phyloP scores from a whole-genome alignment of 2,113 vertebrate species.

The Rhinopomastus cyanomelas region DNA sequence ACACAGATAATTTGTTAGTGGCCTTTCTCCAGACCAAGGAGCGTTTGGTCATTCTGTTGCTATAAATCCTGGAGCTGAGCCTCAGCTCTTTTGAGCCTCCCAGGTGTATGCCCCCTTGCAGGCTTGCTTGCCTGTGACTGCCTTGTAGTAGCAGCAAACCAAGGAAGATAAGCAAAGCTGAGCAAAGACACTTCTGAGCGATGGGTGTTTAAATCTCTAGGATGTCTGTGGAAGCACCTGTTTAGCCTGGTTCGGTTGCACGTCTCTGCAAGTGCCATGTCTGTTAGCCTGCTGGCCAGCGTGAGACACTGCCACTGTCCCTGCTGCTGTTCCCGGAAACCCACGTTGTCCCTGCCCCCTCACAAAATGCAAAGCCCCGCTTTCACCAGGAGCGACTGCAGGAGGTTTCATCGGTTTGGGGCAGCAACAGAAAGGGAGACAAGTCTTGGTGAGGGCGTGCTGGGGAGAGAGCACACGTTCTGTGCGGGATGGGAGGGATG shows the following conservation, averaged over 20 bases:
- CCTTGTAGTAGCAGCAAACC: not conserved
- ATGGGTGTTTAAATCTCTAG: not conserved
- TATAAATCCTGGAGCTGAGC: not conserved
- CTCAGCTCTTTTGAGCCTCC: not conserved
- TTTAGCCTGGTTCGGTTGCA: not conserved
- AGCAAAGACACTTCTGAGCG: not conserved
- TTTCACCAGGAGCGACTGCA: fast-evolving
- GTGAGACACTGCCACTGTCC: not conserved
- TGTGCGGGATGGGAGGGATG: fast-evolving
- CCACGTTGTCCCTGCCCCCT: not conserved
- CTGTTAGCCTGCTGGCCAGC: not conserved
- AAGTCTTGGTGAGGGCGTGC: not conserved
- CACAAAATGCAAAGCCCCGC: not conserved
- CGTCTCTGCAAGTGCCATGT: not conserved
- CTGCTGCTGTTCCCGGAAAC: not conserved
- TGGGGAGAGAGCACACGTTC: fast-evolving
- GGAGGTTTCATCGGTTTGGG: not conserved
- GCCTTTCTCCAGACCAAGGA: not conserved
- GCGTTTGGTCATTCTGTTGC: not conserved
- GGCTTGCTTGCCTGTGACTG: not conserved
- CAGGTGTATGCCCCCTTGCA: not conserved
- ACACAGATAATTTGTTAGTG: not conserved
- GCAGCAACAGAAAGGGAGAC: fast-evolving
- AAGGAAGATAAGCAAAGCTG: not conserved
- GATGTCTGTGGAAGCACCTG: not conserved